Evolutionary conservation across 1,140 invertebrate species (phyloP).

Genomic region (Cecropterus lyciades): DNA sequence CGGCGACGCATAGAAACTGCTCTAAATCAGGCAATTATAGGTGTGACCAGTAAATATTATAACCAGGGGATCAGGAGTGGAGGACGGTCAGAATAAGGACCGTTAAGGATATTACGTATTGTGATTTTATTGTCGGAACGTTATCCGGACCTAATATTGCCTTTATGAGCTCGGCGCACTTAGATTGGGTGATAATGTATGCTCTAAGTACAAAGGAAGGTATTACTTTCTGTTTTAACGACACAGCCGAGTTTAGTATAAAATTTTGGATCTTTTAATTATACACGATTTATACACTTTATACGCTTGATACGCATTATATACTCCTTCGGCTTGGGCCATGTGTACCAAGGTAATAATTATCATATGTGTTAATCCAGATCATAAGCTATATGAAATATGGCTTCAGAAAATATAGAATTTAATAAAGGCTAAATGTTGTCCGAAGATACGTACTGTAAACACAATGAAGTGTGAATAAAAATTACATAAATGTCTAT

Average conservation of each 20-base stretch:
- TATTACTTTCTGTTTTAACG: neutral
- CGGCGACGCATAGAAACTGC: constrained; percentile 75
- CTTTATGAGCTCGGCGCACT: constrained; percentile 25
- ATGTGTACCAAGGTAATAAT: no score
- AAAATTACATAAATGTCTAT: no score
- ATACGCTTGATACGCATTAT: no score
- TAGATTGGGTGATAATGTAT: constrained; percentile 16
- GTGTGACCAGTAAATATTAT: constrained; percentile 76
- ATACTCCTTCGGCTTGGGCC: no score
- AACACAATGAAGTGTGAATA: no score
- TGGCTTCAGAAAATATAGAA: no score
- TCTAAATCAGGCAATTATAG: constrained; percentile 80
- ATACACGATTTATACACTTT: no score
- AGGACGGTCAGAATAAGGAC: constrained; percentile 44
- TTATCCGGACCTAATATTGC: constrained; percentile 26
- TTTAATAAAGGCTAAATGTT: no score
- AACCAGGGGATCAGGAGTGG: constrained; percentile 65
- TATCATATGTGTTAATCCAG: no score
- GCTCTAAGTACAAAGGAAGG: neutral
- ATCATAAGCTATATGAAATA: no score
- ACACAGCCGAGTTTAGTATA: neutral
- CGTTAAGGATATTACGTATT: constrained; percentile 51
- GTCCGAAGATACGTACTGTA: no score
- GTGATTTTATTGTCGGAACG: constrained; percentile 42
- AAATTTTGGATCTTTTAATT: no score